Evolutionary conservation across 2,797 vertebrate genomes (phyloP).

Genomic region (Sciurus vulgaris): DNA sequence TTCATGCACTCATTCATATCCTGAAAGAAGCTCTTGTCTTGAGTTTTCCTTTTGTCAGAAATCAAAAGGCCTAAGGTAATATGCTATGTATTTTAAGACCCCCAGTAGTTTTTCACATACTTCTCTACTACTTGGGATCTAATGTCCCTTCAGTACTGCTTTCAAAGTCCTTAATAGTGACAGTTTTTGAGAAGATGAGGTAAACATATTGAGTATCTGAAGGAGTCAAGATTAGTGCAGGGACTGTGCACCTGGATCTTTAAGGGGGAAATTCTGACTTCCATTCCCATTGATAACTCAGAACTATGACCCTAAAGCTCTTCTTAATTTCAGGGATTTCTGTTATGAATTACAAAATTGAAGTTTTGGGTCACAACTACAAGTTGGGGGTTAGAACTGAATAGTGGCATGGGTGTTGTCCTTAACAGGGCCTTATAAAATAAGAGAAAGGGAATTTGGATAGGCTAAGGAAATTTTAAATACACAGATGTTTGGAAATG

Average conservation of each 20-base stretch:
- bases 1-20: conserved; percentile 83
- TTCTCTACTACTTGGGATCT: not conserved
- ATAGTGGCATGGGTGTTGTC: not conserved
- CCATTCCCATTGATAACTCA: not conserved
- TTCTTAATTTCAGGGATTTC: not conserved
- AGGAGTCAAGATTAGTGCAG: not conserved
- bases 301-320: not conserved
- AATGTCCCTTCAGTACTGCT: not conserved
- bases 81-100: not conserved
- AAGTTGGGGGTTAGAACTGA: not conserved
- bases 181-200: not conserved
- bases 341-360: not conserved
- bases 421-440: not conserved
- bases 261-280: not conserved
- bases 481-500: too few species aligned
- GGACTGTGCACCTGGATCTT: not conserved
- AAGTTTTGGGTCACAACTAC: not conserved
- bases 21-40: too few species aligned
- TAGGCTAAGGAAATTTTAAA: too few species aligned
- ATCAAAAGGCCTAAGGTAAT: not conserved
- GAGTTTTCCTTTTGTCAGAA: too few species aligned
- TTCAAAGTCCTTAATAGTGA: not conserved
- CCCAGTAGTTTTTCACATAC: not conserved
- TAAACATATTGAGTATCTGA: not conserved
- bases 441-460: too few species aligned